A percentile compares a stretch with the other conserved stretches of the same genome.
These are phyloP conservation scores for Lacanobia wlatinum DNA, from an alignment of 2,888 invertebrate species.

Conservation along the genomic window DNA sequence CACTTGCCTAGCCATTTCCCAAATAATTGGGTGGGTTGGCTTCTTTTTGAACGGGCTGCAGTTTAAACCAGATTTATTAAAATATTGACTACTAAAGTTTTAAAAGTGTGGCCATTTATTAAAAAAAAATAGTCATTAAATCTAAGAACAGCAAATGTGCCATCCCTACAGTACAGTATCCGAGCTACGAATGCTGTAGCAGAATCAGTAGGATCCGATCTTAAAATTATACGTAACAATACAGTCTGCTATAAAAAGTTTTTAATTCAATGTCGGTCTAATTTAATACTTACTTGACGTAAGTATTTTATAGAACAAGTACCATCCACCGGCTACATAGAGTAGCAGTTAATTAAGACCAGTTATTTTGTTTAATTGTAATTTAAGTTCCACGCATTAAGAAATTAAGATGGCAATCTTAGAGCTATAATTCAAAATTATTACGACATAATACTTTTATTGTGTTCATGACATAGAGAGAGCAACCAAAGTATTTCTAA, in stretches of 20 bases:
- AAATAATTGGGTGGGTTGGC: neutral
- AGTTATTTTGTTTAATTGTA: slow-evolving; percentile 71
- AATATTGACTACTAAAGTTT: too few relatives aligned
- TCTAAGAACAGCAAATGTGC: slow-evolving; percentile 1
- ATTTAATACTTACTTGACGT: slow-evolving; percentile 20
- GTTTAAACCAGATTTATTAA: too few relatives aligned
- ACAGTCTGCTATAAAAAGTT: slow-evolving; percentile 25
- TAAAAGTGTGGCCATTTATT: too few relatives aligned
- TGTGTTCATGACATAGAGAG: slow-evolving; percentile 27
- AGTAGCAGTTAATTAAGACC: slow-evolving; percentile 69
- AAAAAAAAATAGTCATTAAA: neutral
- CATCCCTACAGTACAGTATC: slow-evolving; percentile 4
- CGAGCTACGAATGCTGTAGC: slow-evolving; percentile 35
- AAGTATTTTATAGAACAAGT: slow-evolving; percentile 38
- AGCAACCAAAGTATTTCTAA: neutral
- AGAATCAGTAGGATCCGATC: slow-evolving; percentile 39
- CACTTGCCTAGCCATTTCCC: neutral
- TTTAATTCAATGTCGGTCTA: slow-evolving; percentile 34
- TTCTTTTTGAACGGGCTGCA: neutral
- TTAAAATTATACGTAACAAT: slow-evolving; percentile 36
- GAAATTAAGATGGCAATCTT: slow-evolving; percentile 74
- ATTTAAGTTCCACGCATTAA: slow-evolving; percentile 68
- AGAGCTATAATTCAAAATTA: slow-evolving; percentile 54
- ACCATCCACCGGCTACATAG: slow-evolving; percentile 33
- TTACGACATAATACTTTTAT: slow-evolving; percentile 53